Evolutionary conservation across 2,113 vertebrate genomes (phyloP).

Genomic region (Erythrolamprus reginae): DNA sequence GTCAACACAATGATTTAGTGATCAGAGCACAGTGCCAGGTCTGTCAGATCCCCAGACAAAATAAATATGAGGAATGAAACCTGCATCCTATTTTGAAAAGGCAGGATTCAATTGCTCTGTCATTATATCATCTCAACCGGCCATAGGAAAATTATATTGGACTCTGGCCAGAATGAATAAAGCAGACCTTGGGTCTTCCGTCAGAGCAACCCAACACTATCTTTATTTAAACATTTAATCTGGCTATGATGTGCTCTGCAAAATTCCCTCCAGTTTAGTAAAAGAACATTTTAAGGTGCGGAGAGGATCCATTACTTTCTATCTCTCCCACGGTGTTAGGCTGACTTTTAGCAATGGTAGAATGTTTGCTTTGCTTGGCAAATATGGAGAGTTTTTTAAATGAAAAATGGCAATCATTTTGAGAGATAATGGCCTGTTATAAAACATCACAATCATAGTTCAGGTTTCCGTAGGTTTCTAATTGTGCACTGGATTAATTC

Average conservation of each 20-base stretch:
- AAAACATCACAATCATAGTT: neutral
- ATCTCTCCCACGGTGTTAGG: neutral
- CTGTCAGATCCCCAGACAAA: constrained; percentile 21
- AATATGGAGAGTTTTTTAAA: neutral
- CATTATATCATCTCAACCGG: neutral
- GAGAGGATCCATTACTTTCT: neutral
- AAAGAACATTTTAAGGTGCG: neutral
- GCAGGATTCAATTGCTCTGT: constrained; percentile 9
- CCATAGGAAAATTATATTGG: constrained; percentile 9
- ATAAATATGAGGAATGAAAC: constrained; percentile 24
- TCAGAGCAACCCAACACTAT: neutral
- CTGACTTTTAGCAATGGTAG: neutral
- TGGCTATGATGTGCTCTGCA: neutral
- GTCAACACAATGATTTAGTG: constrained; percentile 29
- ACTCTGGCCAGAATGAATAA: neutral
- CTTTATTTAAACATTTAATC: neutral
- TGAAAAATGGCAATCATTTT: neutral
- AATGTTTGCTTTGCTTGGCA: neutral
- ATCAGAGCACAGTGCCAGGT: constrained; percentile 28
- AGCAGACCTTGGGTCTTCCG: neutral
- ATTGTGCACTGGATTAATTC: neutral
- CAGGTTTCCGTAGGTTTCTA: neutral
- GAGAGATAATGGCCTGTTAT: neutral
- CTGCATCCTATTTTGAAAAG: neutral
- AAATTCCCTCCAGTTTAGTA: neutral